phyloP scores from a whole-genome alignment of 2,888 invertebrate genomes.

The Caenorhabditis sulstoni region DNA sequence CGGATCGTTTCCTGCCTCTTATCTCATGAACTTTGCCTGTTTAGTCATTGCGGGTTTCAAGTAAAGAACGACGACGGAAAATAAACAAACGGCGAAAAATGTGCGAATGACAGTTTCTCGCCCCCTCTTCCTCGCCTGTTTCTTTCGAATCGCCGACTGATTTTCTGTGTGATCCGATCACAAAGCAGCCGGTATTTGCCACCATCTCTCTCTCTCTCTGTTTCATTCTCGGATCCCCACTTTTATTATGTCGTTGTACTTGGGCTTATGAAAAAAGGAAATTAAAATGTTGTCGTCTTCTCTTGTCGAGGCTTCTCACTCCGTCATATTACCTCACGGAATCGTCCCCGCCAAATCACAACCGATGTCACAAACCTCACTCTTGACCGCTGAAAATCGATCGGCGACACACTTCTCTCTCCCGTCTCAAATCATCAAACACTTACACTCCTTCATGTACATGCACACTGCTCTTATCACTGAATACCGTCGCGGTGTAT shows the following conservation, averaged over 20 bases:
- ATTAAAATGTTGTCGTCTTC: neutral
- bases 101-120: constrained; percentile 41
- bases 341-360: neutral
- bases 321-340: too few relatives aligned
- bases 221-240: constrained; percentile 23
- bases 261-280: neutral
- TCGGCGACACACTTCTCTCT: constrained; percentile 3
- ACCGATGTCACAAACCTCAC: neutral
- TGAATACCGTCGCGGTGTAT: constrained; percentile 11
- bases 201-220: constrained; percentile 13
- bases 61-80: constrained; percentile 12
- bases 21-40: neutral
- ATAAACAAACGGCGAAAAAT: constrained; percentile 37
- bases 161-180: constrained; percentile 12
- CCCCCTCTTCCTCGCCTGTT: constrained; percentile 15
- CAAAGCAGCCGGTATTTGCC: constrained; percentile 31
- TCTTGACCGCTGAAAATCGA: constrained; percentile 38
- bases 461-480: constrained; percentile 25
- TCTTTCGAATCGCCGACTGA: constrained; percentile 37
- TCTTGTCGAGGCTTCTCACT: too few relatives aligned
- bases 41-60: neutral
- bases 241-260: constrained; percentile 4
- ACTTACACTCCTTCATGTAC: constrained; percentile 11
- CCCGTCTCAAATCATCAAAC: constrained; percentile 17
- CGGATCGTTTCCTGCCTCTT: too few relatives aligned